phyloP scores from a whole-genome alignment of 1,140 invertebrate genomes.

The Drosophila chauvacae region DNA sequence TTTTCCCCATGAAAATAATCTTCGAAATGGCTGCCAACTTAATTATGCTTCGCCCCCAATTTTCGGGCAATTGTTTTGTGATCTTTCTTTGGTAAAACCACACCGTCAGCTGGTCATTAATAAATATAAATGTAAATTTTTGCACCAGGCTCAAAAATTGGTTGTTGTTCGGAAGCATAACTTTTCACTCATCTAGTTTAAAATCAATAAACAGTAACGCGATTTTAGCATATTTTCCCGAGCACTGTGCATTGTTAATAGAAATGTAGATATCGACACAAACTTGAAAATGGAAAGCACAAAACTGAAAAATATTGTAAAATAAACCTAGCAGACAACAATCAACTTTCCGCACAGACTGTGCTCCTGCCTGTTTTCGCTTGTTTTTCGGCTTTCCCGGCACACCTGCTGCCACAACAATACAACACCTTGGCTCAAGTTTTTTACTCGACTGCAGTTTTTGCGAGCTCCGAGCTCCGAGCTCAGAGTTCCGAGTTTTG shows the following conservation, averaged over 20 bases:
- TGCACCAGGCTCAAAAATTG: constrained; percentile 5
- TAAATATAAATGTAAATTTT: constrained; percentile 18
- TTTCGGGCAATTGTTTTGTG: constrained; percentile 2
- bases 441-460: constrained; percentile 52
- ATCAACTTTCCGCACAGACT: constrained; percentile 69
- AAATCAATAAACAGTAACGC: constrained; percentile 59
- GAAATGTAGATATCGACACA: neutral
- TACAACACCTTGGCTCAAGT: constrained; percentile 69
- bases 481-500: constrained; percentile 24
- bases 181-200: constrained; percentile 41
- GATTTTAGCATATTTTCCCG: constrained; percentile 56
- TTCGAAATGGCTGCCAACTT: neutral
- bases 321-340: constrained; percentile 55
- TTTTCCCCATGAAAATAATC: constrained; percentile 2
- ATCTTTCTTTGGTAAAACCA: constrained; percentile 8
- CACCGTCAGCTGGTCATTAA: constrained; percentile 24
- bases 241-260: constrained; percentile 47
- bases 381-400: constrained; percentile 49
- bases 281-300: constrained; percentile 28
- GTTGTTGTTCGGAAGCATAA: constrained; percentile 19
- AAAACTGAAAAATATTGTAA: constrained; percentile 56
- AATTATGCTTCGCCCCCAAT: neutral
- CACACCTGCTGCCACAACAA: constrained; percentile 64
- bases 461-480: constrained; percentile 35
- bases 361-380: constrained; percentile 30